A percentile compares a stretch with the other conserved stretches of the same genome.
phyloP scores from a whole-genome alignment of 2,113 vertebrate genomes.

The Apeltes quadracus region DNA sequence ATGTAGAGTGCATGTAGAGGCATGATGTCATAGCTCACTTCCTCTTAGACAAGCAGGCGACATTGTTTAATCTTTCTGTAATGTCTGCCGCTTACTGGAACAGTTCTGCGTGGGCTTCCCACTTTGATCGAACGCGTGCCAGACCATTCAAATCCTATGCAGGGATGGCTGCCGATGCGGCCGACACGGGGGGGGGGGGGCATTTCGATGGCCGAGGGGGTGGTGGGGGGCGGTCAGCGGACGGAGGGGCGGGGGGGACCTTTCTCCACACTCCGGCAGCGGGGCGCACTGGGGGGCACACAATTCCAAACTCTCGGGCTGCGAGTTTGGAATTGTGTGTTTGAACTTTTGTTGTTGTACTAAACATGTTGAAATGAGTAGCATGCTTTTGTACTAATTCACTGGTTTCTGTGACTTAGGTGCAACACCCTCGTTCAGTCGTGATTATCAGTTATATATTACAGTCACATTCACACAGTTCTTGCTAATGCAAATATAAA shows the following conservation, averaged over 20 bases:
- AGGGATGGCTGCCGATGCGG: too few species aligned
- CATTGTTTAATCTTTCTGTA: not conserved
- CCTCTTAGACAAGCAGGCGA: not conserved
- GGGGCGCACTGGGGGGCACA: too few species aligned
- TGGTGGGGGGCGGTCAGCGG: too few species aligned
- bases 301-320: too few species aligned
- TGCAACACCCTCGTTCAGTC: not conserved
- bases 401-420: not conserved
- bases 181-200: too few species aligned
- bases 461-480: not conserved
- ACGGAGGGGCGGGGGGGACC: too few species aligned
- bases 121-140: too few species aligned
- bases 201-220: too few species aligned
- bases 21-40: not conserved
- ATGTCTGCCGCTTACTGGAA: not conserved
- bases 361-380: not conserved
- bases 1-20: not conserved
- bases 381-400: too few species aligned
- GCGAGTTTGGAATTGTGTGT: too few species aligned
- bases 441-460: not conserved
- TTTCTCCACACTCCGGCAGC: too few species aligned
- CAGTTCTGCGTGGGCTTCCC: conserved; percentile 3
- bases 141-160: too few species aligned
- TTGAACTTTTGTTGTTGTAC: not conserved
- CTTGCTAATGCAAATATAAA: conserved; percentile 31